These are phyloP conservation scores for Pseudachorutes palmiensis DNA, from an alignment of 1,140 invertebrate species.

Conservation along the genomic window DNA sequence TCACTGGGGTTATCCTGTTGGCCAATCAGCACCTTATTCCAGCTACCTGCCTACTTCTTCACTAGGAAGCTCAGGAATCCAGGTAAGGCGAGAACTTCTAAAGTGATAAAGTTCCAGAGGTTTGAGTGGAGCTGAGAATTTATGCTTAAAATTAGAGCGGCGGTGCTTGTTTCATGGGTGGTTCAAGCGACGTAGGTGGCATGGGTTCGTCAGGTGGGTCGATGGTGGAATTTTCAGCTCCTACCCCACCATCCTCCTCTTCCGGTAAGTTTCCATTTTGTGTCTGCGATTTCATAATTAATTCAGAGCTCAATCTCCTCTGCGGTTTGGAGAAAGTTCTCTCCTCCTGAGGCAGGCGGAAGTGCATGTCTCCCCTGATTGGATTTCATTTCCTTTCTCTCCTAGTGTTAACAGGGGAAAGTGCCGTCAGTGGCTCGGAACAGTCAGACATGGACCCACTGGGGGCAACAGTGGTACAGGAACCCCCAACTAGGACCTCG, in stretches of 20 bases:
- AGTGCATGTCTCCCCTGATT: background rate
- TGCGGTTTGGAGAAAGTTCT: background rate
- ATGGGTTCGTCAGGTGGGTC: background rate
- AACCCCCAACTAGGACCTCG: background rate
- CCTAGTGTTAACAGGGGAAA: conserved; percentile 34
- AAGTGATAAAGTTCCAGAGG: too few species aligned
- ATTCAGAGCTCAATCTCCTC: conserved; percentile 6
- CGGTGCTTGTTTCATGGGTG: background rate
- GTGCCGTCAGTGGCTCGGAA: conserved; percentile 34
- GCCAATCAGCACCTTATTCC: conserved; percentile 37
- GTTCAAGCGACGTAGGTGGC: background rate
- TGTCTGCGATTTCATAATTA: background rate
- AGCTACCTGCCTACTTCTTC: conserved; percentile 31
- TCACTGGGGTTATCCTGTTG: conserved; percentile 37
- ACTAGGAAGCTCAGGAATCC: background rate
- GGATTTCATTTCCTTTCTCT: background rate
- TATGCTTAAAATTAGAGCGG: too few species aligned
- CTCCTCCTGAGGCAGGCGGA: background rate
- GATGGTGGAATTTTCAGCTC: conserved; percentile 2
- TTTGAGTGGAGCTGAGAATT: too few species aligned
- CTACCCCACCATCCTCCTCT: background rate
- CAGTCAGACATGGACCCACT: conserved; percentile 36
- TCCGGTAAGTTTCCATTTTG: background rate
- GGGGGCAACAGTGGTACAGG: conserved; percentile 20
- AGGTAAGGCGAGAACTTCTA: too few species aligned